Base-by-base conservation (phyloP, 2,797 vertebrate species). In the Malacoraja senta region DNA sequence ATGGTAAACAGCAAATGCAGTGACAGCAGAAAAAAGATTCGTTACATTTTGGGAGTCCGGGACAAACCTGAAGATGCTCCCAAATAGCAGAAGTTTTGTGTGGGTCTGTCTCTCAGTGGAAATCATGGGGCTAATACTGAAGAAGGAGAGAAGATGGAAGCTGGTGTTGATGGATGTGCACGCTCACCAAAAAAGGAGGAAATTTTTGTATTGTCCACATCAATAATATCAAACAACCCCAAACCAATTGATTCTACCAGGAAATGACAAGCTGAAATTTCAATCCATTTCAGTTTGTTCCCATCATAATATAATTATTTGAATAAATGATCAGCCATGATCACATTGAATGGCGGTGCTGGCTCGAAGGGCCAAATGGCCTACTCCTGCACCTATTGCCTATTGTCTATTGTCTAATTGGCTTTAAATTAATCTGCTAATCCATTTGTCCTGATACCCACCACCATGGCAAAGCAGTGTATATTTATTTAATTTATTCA, bases 1-100 rank as follows among this genome's bases (percentile, higher is more conserved):
- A 92, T 92, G 90, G 90, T 92, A 44, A 92, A 92, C 90, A 92
- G 90, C 90, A 92, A 92, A 13, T 92, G 90, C 90, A 92, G 90
- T 53, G 90, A 92, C 90, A 92, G 90, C 90, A 92, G 90, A 44
- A 92, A 92, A 53, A 92, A 92, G 38, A 92, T 92, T 24, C 90
- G 90, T 24, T 92, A 92, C 35, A 92, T 92, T 53, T 74, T 92
- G 90, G 90, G 90, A 72, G 90, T 92, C 90, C 90, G 71, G 90
- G 90, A 92, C 90, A 92, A 71, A 74, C 35, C 68, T 72, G 90
- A 92, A 72, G 68, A 92, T 29, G 24, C 68, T 44, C 24, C 90
- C 24, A 72, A 92, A 24, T 92, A 72, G 71, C 68, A 92, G 65
- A 7, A 88, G n/a, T 86, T 86, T 63, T 63, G n/a, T 88, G 84